Percentiles rank a stretch among this genome's conserved stretches.
These are phyloP conservation scores for Channa argus DNA, from an alignment of 2,113 vertebrate genomes.

Conservation along the genomic window DNA sequence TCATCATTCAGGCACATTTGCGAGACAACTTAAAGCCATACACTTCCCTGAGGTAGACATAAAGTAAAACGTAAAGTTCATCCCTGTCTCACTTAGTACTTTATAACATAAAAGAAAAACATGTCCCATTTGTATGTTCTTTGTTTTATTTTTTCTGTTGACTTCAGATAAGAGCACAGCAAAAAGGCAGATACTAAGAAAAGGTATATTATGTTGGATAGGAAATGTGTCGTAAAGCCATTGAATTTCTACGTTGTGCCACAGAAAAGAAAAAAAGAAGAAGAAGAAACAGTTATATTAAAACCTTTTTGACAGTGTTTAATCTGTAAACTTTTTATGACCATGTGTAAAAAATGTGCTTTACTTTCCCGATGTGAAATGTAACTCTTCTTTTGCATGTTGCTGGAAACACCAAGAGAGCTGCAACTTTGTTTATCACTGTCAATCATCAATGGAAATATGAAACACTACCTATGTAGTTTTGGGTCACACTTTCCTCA, in stretches of 20 bases:
- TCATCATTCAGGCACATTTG: constrained; percentile 73
- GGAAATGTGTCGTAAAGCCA: constrained; percentile 71
- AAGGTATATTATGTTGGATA: constrained; percentile 63
- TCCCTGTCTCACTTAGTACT: constrained; percentile 19
- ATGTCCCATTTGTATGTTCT: constrained; percentile 60
- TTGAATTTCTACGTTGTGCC: constrained; percentile 72
- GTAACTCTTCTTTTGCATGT: constrained; percentile 56
- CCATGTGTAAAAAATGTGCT: constrained; percentile 47
- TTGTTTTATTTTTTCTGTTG: constrained; percentile 58
- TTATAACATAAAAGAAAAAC: constrained; percentile 31
- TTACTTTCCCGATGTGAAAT: constrained; percentile 47
- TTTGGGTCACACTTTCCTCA: constrained; percentile 42
- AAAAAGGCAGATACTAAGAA: constrained; percentile 45
- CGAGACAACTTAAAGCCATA: constrained; percentile 84
- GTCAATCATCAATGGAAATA: constrained; percentile 43
- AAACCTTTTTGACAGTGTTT: constrained; percentile 69
- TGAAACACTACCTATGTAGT: constrained; percentile 66
- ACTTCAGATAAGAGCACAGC: constrained; percentile 75
- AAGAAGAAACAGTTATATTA: constrained; percentile 69
- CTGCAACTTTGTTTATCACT: constrained; percentile 43
- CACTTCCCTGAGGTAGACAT: constrained; percentile 78
- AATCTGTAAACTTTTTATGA: constrained; percentile 67
- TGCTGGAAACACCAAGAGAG: constrained; percentile 52
- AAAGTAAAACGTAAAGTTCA: constrained; percentile 55
- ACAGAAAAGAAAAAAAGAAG: constrained; percentile 32